Percentiles rank a stretch among this genome's conserved stretches.
Conservation (phyloP, 2,113 vertebrate species). For the Saguinus midas region DNA sequence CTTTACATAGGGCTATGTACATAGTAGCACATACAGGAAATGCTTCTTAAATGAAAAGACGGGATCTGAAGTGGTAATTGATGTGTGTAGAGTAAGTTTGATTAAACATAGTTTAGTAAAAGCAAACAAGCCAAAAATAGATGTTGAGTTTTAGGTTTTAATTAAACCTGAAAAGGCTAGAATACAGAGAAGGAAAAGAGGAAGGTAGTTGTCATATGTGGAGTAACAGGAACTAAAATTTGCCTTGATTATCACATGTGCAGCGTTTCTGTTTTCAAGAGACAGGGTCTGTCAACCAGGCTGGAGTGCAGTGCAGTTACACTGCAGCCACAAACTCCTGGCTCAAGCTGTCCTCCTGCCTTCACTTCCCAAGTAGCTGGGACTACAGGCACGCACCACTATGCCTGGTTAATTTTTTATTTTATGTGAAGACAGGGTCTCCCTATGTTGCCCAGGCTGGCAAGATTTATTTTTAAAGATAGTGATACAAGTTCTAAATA, state of each 20-base stretch:
- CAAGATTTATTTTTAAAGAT: conserved; percentile 30
- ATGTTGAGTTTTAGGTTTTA: conserved; percentile 18
- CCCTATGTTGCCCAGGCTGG: too few species aligned
- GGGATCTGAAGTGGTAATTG: neutral
- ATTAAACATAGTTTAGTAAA: neutral
- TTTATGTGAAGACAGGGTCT: too few species aligned
- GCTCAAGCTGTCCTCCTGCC: too few species aligned
- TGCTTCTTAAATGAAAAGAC: conserved; percentile 16
- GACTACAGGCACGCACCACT: too few species aligned
- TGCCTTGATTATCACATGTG: neutral
- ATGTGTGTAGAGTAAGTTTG: neutral
- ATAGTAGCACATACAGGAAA: neutral
- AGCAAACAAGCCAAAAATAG: neutral
- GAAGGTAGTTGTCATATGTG: neutral
- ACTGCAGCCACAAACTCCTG: too few species aligned
- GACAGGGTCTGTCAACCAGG: too few species aligned
- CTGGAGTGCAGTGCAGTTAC: too few species aligned
- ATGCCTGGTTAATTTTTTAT: too few species aligned
- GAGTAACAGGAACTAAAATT: neutral
- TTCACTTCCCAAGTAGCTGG: too few species aligned
- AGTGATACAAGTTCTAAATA: neutral
- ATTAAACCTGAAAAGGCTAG: neutral
- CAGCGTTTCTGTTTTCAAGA: neutral
- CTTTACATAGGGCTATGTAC: neutral
- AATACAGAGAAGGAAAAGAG: neutral